Evolutionary conservation across 64 coral and sea anemone species (phyloP).

Genomic region (Orbicella faveolata): DNA sequence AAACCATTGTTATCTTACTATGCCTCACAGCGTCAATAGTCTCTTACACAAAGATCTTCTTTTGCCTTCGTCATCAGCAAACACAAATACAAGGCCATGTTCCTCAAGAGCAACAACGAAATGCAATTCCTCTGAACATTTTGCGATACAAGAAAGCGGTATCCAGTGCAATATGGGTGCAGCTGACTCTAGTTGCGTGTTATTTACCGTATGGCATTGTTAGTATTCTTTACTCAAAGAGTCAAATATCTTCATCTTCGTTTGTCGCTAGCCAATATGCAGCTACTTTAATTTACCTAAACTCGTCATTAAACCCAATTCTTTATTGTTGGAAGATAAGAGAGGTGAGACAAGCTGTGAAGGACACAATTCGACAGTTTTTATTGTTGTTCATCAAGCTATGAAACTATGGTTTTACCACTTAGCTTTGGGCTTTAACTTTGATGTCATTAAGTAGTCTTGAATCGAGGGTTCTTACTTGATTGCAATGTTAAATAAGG

Average conservation of each 20-base stretch:
- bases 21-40: not conserved
- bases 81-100: not conserved
- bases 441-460: too few relatives aligned
- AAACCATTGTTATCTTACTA: not conserved
- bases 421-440: too few relatives aligned
- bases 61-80: not conserved
- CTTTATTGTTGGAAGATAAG: not conserved
- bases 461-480: too few relatives aligned
- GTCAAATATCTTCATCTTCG: not conserved
- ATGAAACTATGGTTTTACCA: too few relatives aligned
- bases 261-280: not conserved
- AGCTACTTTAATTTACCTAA: not conserved
- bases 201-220: not conserved
- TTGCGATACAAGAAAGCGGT: not conserved
- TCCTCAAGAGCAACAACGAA: not conserved
- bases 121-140: not conserved
- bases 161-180: not conserved
- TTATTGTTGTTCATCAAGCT: too few relatives aligned
- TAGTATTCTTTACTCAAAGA: too few relatives aligned
- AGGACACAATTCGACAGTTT: not conserved
- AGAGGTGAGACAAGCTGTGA: not conserved
- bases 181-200: not conserved
- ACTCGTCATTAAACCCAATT: not conserved
- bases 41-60: constrained; percentile 12
- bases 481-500: too few relatives aligned